Evolutionary conservation across 2,888 invertebrate genomes (phyloP).

Genomic region (Troides oblongomaculatus): DNA sequence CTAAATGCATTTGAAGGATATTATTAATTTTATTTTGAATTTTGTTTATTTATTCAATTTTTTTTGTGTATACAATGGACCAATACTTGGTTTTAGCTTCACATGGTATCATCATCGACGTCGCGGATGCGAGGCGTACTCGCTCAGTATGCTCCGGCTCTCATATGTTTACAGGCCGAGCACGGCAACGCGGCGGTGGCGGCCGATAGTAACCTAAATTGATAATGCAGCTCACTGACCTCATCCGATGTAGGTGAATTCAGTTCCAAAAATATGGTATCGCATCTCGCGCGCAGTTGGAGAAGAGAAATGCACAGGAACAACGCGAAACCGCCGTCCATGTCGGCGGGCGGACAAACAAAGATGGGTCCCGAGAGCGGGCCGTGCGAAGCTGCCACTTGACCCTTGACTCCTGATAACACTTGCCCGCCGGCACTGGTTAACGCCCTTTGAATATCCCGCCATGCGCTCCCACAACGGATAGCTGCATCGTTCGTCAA

Average conservation of each 20-base stretch:
- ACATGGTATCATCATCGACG: no score
- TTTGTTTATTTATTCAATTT: no score
- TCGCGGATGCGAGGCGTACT: no score
- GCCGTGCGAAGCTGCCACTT: slow-evolving; percentile 30
- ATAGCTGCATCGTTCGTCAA: no score
- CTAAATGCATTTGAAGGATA: no score
- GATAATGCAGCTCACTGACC: slow-evolving; percentile 46
- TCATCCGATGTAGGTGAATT: slow-evolving; percentile 52
- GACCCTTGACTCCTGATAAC: slow-evolving; percentile 44
- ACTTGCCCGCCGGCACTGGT: slow-evolving; percentile 30
- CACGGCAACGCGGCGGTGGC: no score
- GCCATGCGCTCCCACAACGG: background rate
- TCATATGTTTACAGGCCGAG: no score
- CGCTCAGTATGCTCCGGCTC: no score
- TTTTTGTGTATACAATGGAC: no score
- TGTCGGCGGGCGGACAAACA: slow-evolving; percentile 39
- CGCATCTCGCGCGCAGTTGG: slow-evolving; percentile 42
- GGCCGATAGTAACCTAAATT: no score
- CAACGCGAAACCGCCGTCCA: slow-evolving; percentile 41
- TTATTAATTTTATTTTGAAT: no score
- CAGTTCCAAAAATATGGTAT: slow-evolving; percentile 57
- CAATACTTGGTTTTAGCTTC: no score
- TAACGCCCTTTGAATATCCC: slow-evolving; percentile 38
- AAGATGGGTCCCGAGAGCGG: slow-evolving; percentile 23
- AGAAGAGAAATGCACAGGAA: slow-evolving; percentile 37